phyloP scores from a whole-genome alignment of 1,140 invertebrate genomes.

The Macrobrachium nipponense region DNA sequence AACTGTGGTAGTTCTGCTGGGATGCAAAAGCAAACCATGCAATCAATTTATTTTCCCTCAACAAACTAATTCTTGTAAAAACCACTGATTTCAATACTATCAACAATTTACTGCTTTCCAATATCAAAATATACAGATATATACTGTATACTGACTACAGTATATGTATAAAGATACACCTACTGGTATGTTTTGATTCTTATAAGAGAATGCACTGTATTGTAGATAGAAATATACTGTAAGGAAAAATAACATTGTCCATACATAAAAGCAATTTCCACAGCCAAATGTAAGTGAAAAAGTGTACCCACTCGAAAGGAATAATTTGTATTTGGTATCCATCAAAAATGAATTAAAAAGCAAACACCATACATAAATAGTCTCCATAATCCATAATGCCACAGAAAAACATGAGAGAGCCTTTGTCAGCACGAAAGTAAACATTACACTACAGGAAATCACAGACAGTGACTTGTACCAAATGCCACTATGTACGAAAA shows the following conservation, averaged over 20 bases:
- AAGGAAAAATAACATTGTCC: background rate
- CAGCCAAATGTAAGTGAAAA: too few species aligned
- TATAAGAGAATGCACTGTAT: too few species aligned
- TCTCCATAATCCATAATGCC: conserved; percentile 1
- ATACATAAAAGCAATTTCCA: too few species aligned
- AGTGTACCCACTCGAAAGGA: background rate
- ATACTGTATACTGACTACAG: conserved; percentile 1
- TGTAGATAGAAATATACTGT: background rate
- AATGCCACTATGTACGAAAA: conserved; percentile 2
- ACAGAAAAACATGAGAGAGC: background rate
- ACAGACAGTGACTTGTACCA: conserved; percentile 17
- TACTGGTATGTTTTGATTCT: background rate
- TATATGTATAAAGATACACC: conserved; percentile 11
- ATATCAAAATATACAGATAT: conserved; percentile 18
- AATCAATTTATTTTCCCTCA: too few species aligned
- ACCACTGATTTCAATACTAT: too few species aligned
- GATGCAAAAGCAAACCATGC: too few species aligned
- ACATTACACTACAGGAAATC: background rate
- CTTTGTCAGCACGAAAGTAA: conserved; percentile 15
- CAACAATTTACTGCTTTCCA: background rate
- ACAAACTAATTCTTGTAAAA: too few species aligned
- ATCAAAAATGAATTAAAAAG: background rate
- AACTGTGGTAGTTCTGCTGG: too few species aligned
- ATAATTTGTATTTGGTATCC: background rate
- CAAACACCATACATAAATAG: background rate